Percentiles rank a stretch among this genome's conserved stretches.
Conservation (phyloP, 2,113 vertebrate genomes). For the Sorex fumeus region DNA sequence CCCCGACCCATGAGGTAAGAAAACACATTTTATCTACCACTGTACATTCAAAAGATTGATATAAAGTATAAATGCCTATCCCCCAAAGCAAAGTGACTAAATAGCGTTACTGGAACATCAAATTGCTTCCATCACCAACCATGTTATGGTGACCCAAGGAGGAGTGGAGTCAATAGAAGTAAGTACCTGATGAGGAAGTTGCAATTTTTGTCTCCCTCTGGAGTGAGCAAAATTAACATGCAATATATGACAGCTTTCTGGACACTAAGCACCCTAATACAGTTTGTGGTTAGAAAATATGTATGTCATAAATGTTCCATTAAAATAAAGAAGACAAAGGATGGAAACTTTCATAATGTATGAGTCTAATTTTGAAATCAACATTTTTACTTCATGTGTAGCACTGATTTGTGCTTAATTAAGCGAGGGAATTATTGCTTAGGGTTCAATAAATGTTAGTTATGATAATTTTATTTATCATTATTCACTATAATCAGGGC, state of each 20-base stretch:
- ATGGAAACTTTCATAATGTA: neutral
- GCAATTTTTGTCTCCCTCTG: neutral
- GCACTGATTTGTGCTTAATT: conserved; percentile 32
- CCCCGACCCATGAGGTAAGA: no score
- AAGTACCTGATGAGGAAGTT: neutral
- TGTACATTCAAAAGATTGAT: neutral
- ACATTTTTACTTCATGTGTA: neutral
- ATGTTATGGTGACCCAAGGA: neutral
- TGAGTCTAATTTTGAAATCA: conserved; percentile 11
- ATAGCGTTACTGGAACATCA: conserved; percentile 2
- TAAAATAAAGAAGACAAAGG: neutral
- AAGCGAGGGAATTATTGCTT: neutral
- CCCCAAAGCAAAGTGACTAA: neutral
- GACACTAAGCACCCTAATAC: neutral
- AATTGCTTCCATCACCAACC: neutral
- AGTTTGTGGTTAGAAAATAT: neutral
- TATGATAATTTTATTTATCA: conserved; percentile 27
- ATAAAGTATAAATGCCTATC: neutral
- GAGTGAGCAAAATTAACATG: neutral
- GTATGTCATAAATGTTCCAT: neutral
- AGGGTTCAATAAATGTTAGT: neutral
- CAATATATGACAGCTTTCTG: neutral
- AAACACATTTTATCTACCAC: neutral
- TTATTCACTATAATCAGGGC: neutral
- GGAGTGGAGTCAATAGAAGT: neutral